These are phyloP conservation scores for Ptychoptera albimana DNA, from an alignment of 2,888 invertebrate genomes.

Conservation along the genomic window DNA sequence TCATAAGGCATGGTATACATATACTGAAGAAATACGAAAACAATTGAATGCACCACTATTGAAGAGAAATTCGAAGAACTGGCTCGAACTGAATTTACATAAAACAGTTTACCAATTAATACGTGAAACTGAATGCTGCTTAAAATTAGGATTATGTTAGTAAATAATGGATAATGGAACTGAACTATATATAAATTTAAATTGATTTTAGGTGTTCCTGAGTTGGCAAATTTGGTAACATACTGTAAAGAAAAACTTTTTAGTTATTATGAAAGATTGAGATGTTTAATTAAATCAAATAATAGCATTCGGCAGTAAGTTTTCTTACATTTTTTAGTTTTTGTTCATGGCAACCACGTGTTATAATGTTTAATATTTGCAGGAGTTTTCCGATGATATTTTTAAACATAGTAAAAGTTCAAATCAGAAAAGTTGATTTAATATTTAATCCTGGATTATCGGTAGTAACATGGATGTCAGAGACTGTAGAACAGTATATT, in stretches of 20 bases:
- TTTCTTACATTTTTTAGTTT: no score
- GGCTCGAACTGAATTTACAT: slow-evolving; percentile 57
- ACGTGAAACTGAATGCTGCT: slow-evolving; percentile 67
- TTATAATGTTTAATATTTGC: slow-evolving; percentile 1
- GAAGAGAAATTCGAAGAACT: slow-evolving; percentile 44
- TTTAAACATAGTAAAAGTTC: slow-evolving; percentile 48
- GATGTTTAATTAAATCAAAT: slow-evolving; percentile 43
- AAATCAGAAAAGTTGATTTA: slow-evolving; percentile 49
- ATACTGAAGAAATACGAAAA: slow-evolving; percentile 49
- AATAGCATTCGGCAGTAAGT: slow-evolving; percentile 35
- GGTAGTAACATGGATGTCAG: slow-evolving; percentile 67
- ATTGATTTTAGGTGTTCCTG: slow-evolving; percentile 43
- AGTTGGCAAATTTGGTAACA: slow-evolving; percentile 56
- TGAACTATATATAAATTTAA: background rate
- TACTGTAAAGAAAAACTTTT: slow-evolving; percentile 55
- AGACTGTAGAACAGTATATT: slow-evolving; percentile 32
- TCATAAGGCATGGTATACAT: slow-evolving; percentile 65
- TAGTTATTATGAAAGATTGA: slow-evolving; percentile 42
- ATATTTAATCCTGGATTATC: slow-evolving; percentile 61
- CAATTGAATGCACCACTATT: slow-evolving; percentile 51
- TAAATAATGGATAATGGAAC: background rate
- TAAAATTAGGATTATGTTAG: slow-evolving; percentile 51
- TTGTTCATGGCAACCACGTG: no score
- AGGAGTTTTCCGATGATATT: background rate
- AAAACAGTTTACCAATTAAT: slow-evolving; percentile 54